Conservation (phyloP, 2,113 vertebrate genomes). For the Verasper variegatus region DNA sequence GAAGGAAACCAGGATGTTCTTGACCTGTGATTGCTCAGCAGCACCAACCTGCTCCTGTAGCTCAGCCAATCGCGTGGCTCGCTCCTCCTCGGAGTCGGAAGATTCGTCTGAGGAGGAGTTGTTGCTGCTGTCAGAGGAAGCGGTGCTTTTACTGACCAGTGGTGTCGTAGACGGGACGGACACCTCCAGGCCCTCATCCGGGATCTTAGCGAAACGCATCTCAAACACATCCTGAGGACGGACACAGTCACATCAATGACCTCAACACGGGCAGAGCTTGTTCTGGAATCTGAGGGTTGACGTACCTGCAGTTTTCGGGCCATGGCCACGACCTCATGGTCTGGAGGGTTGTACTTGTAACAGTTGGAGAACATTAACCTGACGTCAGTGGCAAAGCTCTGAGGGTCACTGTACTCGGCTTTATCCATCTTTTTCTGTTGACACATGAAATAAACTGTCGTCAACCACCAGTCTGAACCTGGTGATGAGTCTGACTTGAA, state of each 20-base stretch:
- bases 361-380: conserved; percentile 99
- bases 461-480: background rate
- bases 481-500: no score
- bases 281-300: background rate
- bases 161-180: conserved; percentile 83
- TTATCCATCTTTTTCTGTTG: conserved; percentile 97
- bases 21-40: conserved; percentile 78
- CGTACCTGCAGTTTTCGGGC: conserved; percentile 97
- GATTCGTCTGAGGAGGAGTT: conserved; percentile 93
- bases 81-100: conserved; percentile 96
- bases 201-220: conserved; percentile 99
- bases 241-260: background rate
- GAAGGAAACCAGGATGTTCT: conserved; percentile 70
- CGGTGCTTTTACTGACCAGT: conserved; percentile 92
- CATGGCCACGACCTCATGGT: conserved; percentile 99
- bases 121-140: conserved; percentile 94
- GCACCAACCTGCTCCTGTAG: conserved; percentile 97
- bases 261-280: no score
- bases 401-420: conserved; percentile 93
- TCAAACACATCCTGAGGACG: conserved; percentile 93
- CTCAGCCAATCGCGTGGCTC: conserved; percentile 95
- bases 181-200: conserved; percentile 90
- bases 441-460: background rate
- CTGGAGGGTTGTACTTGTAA: conserved; percentile 99
- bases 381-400: conserved; percentile 95